Base-by-base conservation (phyloP, 1,140 invertebrate genomes). In the Carposina sasakii region DNA sequence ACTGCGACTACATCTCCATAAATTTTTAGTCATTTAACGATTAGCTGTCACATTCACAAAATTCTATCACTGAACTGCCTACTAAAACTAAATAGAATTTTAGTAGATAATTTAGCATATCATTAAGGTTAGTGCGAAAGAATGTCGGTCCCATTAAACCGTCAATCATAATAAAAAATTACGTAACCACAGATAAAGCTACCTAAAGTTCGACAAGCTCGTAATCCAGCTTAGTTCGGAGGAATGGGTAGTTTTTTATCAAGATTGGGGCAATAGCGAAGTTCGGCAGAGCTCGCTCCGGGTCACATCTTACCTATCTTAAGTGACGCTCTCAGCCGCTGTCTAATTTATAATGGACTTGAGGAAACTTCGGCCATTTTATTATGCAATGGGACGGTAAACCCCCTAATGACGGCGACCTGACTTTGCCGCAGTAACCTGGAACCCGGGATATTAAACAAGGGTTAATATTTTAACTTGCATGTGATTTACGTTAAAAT, bases 301-400 rank as follows among this genome's bases (percentile, higher is more conserved):
- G 79, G 79, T 81, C 79, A 79, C 74, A 79, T 81, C 76, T 72
- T 81, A 81, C 79, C 76, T 81, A 83, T 81, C 79, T 83, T 78
- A 83, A 81, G 71, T 79, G 79, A 81, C 77, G 71, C 67, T 71
- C 74, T 79, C 71, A 71, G 70, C 72, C 76, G 72, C 75, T 76
- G 77, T 84, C 79, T 84, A 84, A 84, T 84, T 84, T 81, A 81
- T 84, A 84, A 81, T 83, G 79, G 79, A 81, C 79, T 83, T 83
- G 76, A 69, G 76, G 69, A 78, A 83, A 81, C 74, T 84, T 84
- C 56, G 71, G 52, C 71, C 79, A 83, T 84, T 84, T 84, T 84
- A 84, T 84, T 81, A 84, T 81, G 77, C 77, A 78, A 79, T 83
- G 79, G 71, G 71, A 75, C 62, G 73, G 76, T 73, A 76, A 76